Conservation (phyloP, 2,113 vertebrate species). For the Campylomormyrus numenius region DNA sequence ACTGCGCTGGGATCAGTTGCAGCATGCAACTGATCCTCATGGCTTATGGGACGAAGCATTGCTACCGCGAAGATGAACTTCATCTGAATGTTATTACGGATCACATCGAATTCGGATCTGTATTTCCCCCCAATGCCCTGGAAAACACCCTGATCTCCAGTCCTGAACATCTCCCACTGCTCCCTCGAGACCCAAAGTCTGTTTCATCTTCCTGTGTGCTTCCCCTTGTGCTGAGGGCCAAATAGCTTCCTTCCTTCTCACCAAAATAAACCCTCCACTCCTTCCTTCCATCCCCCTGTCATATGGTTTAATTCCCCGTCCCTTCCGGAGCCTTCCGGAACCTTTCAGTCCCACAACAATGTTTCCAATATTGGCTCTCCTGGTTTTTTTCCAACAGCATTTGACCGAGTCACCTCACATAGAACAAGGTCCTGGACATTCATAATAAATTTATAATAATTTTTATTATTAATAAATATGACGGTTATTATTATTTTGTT, state of each 20-base stretch:
- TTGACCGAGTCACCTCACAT: not conserved
- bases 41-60: not conserved
- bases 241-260: constrained; percentile 2
- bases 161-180: not conserved
- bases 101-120: not conserved
- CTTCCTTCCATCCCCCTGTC: not conserved
- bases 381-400: not conserved
- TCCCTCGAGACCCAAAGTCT: not conserved
- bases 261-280: not conserved
- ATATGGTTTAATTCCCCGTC: not conserved
- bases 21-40: not conserved
- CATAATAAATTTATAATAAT: not conserved
- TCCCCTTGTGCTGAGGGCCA: not conserved
- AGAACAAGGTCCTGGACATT: not conserved
- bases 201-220: not conserved
- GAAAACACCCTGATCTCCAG: not conserved
- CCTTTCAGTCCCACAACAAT: not conserved
- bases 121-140: not conserved
- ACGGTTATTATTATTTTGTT: not conserved
- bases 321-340: not conserved
- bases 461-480: not conserved
- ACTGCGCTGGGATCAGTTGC: not conserved
- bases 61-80: not conserved
- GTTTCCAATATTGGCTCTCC: not conserved
- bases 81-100: not conserved